Evolutionary conservation across 2,888 invertebrate genomes (phyloP).

Genomic region (Lycia hirtaria): DNA sequence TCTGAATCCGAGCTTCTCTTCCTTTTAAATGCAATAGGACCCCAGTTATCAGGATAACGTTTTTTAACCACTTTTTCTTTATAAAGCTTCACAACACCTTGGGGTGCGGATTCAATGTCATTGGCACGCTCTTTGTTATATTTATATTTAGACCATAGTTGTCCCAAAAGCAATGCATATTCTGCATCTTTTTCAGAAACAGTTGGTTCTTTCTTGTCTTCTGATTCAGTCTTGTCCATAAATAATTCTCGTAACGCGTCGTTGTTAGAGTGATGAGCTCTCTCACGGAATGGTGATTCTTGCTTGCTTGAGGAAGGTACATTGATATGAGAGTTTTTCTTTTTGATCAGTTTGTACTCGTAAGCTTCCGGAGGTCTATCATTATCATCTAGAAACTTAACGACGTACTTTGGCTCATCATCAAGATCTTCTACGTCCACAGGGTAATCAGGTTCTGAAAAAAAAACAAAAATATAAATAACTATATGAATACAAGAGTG

Average conservation of each 20-base stretch:
- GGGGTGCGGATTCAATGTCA: constrained; percentile 64
- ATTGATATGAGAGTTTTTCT: constrained; percentile 65
- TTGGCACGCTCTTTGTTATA: constrained; percentile 68
- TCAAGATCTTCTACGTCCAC: constrained; percentile 70
- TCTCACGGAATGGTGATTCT: constrained; percentile 78
- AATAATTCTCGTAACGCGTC: constrained; percentile 74
- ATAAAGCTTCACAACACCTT: constrained; percentile 77
- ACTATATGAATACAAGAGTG: too few relatives aligned
- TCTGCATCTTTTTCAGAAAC: constrained; percentile 77
- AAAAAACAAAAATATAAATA: constrained; percentile 9
- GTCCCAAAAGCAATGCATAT: constrained; percentile 82
- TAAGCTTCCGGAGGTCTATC: constrained; percentile 82
- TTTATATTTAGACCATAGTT: constrained; percentile 86
- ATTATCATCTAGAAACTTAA: constrained; percentile 70
- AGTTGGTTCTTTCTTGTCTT: constrained; percentile 62
- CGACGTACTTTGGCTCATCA: constrained; percentile 70
- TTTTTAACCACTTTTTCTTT: constrained; percentile 79
- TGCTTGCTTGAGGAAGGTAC: constrained; percentile 53
- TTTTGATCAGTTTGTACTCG: constrained; percentile 83
- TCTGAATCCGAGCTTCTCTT: constrained; percentile 76
- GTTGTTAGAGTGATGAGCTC: constrained; percentile 72
- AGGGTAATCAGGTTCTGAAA: constrained; percentile 72
- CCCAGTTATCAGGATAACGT: constrained; percentile 78
- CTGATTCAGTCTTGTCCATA: constrained; percentile 65
- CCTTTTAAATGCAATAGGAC: constrained; percentile 80